Evolutionary conservation across 2,113 vertebrate species (phyloP).

Genomic region (Salvelinus alpinus): DNA sequence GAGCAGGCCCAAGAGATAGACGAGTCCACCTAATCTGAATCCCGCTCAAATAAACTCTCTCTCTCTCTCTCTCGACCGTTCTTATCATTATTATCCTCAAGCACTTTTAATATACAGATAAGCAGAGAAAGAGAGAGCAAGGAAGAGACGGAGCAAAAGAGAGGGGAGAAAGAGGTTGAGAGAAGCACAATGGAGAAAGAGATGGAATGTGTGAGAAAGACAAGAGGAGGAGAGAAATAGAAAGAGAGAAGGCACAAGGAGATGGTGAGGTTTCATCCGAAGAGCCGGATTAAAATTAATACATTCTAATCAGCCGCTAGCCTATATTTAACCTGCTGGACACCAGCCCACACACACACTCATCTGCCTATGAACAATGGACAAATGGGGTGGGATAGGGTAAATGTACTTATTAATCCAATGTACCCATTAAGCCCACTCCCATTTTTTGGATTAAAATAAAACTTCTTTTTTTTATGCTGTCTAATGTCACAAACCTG

Average conservation of each 20-base stretch:
- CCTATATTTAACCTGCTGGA: constrained; percentile 44
- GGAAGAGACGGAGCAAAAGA: background rate
- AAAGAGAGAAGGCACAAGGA: constrained; percentile 5
- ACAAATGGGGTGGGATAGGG: too few species aligned
- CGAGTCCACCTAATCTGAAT: too few species aligned
- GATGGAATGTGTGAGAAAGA: background rate
- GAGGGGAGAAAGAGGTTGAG: background rate
- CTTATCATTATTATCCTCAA: too few species aligned
- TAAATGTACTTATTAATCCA: too few species aligned
- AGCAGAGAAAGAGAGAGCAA: constrained; percentile 4
- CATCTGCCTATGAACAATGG: background rate
- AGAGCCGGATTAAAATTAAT: constrained; percentile 46
- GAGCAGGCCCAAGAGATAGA: too few species aligned
- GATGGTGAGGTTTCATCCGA: background rate
- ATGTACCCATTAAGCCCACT: too few species aligned
- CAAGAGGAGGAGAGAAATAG: background rate
- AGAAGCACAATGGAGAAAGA: background rate
- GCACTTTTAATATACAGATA: background rate
- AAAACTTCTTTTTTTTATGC: too few species aligned
- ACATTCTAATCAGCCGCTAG: constrained; percentile 32
- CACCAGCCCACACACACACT: background rate
- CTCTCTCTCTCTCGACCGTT: too few species aligned
- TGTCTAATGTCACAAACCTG: too few species aligned
- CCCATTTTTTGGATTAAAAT: too few species aligned
- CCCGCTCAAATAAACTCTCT: too few species aligned